phyloP scores from a whole-genome alignment of 2,113 vertebrate species.

The Grallaria varia region DNA sequence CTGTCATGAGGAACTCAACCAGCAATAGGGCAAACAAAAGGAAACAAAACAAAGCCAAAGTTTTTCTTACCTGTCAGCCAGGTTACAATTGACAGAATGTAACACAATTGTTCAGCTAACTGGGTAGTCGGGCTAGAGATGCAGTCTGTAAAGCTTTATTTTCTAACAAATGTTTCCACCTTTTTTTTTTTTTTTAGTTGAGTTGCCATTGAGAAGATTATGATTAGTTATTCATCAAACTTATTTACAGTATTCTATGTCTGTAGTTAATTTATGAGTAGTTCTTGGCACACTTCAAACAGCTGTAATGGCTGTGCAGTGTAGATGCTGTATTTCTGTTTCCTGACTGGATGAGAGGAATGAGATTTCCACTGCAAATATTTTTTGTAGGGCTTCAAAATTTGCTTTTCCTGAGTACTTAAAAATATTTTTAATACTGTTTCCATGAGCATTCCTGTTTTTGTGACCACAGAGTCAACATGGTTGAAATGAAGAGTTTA shows the following conservation, averaged over 20 bases:
- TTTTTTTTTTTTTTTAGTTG: neutral
- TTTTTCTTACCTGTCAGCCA: neutral
- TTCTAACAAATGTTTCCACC: conserved; percentile 4
- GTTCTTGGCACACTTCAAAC: conserved; percentile 37
- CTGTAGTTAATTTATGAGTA: conserved; percentile 51
- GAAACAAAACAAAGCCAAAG: neutral
- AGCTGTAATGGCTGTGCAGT: conserved; percentile 8
- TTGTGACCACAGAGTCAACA: conserved; percentile 48
- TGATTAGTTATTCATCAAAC: conserved; percentile 36
- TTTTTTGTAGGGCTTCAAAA: conserved; percentile 44
- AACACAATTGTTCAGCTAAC: neutral
- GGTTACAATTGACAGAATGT: neutral
- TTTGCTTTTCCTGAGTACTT: conserved; percentile 47
- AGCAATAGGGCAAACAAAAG: neutral
- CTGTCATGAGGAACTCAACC: neutral
- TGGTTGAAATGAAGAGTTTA: conserved; percentile 31
- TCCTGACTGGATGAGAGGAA: conserved; percentile 42
- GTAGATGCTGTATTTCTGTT: conserved; percentile 35
- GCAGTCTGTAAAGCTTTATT: neutral
- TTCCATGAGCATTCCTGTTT: conserved; percentile 48
- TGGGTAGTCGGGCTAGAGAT: neutral
- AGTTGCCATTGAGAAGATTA: neutral
- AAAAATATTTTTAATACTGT: conserved; percentile 59
- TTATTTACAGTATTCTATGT: conserved; percentile 30
- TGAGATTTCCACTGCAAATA: conserved; percentile 59